Conservation (phyloP, 2,888 invertebrate species). For the Drosophila anceps region DNA sequence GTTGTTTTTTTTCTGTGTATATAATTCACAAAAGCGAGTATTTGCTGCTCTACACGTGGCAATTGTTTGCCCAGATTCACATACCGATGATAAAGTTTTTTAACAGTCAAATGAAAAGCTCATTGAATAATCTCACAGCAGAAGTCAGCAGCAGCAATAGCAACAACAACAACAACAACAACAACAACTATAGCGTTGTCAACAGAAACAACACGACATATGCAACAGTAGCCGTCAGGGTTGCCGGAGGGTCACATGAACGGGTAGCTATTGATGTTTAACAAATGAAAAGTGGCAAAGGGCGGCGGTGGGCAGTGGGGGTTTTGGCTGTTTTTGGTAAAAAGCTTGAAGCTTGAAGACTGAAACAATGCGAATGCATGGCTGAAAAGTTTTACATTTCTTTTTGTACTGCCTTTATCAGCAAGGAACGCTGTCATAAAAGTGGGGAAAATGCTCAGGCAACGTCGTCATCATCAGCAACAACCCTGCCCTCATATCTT, state of each 20-base stretch:
- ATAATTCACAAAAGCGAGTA: conserved; percentile 4
- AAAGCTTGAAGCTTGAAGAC: conserved; percentile 22
- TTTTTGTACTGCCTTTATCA: conserved; percentile 60
- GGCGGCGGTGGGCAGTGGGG: not conserved
- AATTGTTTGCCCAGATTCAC: conserved; percentile 32
- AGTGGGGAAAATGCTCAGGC: conserved; percentile 77
- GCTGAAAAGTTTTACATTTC: conserved; percentile 69
- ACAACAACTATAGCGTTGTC: conserved; percentile 23
- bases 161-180: conserved; percentile 15
- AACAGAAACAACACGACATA: conserved; percentile 43
- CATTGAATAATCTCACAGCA: conserved; percentile 69
- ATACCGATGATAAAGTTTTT: conserved; percentile 68
- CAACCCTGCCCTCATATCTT: conserved; percentile 63
- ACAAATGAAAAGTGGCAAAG: conserved; percentile 42
- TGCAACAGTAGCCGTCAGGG: conserved; percentile 42
- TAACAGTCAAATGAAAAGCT: conserved; percentile 72
- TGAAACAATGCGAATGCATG: conserved; percentile 71
- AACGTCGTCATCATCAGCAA: conserved; percentile 70
- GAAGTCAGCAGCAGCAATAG: conserved; percentile 23
- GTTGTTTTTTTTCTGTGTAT: conserved; percentile 10
- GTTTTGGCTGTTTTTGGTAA: not conserved
- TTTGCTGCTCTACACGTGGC: conserved; percentile 13
- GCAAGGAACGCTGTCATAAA: conserved; percentile 74
- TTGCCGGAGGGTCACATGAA: conserved; percentile 26
- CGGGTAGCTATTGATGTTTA: conserved; percentile 65